phyloP scores from a whole-genome alignment of 2,113 vertebrate species.

The Suncus etruscus region DNA sequence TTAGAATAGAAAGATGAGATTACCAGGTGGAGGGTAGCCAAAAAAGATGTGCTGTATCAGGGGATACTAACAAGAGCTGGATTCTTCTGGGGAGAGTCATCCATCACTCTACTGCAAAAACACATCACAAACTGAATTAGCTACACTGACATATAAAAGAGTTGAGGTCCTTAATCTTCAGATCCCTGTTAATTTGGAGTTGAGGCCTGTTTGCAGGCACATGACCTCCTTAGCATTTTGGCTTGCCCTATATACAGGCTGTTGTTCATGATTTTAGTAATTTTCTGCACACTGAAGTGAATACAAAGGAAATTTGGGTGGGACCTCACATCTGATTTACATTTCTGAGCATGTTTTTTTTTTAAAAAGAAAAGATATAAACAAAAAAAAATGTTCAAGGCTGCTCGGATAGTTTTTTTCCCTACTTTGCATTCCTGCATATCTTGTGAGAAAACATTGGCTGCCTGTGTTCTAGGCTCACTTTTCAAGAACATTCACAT shows the following conservation, averaged over 20 bases:
- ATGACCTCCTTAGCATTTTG: not conserved
- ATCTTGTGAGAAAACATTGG: not conserved
- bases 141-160: not conserved
- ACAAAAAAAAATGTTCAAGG: too few relatives aligned
- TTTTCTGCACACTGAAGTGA: not conserved
- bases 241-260: not conserved
- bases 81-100: not conserved
- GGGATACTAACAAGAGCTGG: not conserved
- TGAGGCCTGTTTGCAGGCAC: not conserved
- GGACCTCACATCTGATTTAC: not conserved
- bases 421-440: not conserved
- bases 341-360: not conserved
- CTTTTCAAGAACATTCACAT: not conserved
- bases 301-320: not conserved
- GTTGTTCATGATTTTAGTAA: not conserved
- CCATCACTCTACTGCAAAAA: not conserved
- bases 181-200: not conserved
- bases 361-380: too few relatives aligned
- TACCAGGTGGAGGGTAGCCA: not conserved
- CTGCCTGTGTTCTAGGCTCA: not conserved
- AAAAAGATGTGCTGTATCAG: not conserved
- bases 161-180: not conserved
- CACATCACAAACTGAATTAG: not conserved
- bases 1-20: not conserved
- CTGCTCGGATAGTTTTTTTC: not conserved